Conservation (phyloP, 1,140 invertebrate species). For the Heliconius hewitsoni region DNA sequence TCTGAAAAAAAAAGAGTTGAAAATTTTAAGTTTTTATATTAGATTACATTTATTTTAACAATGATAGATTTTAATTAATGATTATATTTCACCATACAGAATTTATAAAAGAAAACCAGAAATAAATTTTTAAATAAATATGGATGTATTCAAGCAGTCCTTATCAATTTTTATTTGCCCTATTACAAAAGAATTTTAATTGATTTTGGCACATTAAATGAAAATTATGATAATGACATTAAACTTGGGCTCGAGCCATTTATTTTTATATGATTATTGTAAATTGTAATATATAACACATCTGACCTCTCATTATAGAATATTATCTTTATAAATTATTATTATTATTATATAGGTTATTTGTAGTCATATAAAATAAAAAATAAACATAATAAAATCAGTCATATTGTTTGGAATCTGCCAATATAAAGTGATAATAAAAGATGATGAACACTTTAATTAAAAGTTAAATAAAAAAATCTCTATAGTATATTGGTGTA, state of each 20-base stretch:
- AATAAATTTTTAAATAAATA: background rate
- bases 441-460: background rate
- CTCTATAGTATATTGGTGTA: background rate
- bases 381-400: background rate
- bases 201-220: conserved; percentile 31
- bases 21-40: background rate
- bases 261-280: background rate
- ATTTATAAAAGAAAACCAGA: too few species aligned
- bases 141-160: background rate
- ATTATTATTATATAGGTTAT: background rate
- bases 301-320: background rate
- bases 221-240: conserved; percentile 30
- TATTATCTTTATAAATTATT: background rate
- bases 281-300: background rate
- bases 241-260: background rate
- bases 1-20: conserved; percentile 8
- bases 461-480: background rate
- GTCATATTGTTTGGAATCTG: background rate
- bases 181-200: conserved; percentile 1
- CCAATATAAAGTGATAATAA: background rate
- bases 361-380: background rate
- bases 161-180: background rate
- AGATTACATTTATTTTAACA: background rate
- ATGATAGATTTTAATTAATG: background rate
- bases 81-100: background rate